Evolutionary conservation across 2,797 vertebrate genomes (phyloP), one percentile per base, ranked within the genome.

Genomic region (Dallia pectoralis): DNA sequence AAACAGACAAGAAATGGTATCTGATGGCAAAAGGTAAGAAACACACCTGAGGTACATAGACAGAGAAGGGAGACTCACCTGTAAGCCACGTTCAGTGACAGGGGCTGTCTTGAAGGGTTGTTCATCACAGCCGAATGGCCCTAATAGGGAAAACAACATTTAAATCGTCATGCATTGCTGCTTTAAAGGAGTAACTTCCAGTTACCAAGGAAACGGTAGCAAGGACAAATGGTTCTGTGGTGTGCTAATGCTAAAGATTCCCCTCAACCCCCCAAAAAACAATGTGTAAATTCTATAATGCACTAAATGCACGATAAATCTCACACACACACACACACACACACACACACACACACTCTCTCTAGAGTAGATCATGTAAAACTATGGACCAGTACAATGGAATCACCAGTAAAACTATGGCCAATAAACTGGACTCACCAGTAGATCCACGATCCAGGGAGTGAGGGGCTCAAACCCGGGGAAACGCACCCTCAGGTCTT

Each of bases 101-200:
- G 86, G 0, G 97, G 97, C 87, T 99, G 97, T 56, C 96, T 92
- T 81, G 96, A 96, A 0, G 97, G 97, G 72, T 98, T 99, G 87
- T 99, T 99, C 97, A 99, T 99, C 76, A 99, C 97, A 0, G 97
- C 96, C 0, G 97, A 98, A 84, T 99, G 97, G 0, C 96, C 97
- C 97, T 99, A 83, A 0, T 77, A 65, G 29, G 29, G 32, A 30
- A 18, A 29, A 7, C 66, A 70, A 64, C 5, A 15, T 19, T 18
- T 18, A 27, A 4, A 16, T 18, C 15, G 4, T 30, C 18, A 9
- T 65, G 19, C 30, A 65, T 19, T 62, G 14, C 59, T 62, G 1
- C 59, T 29, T 62, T 30, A 56, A 22, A 22, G 9, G 22, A 56
- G n/a, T 22, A 22, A 8, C 53, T 25, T 25, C 12, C 53, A 59